Evolutionary conservation across 37 sponge, comb jelly and placozoan genomes (phyloP), one percentile per base, ranked within the genome.

Genomic region (Beroe forskalii): DNA sequence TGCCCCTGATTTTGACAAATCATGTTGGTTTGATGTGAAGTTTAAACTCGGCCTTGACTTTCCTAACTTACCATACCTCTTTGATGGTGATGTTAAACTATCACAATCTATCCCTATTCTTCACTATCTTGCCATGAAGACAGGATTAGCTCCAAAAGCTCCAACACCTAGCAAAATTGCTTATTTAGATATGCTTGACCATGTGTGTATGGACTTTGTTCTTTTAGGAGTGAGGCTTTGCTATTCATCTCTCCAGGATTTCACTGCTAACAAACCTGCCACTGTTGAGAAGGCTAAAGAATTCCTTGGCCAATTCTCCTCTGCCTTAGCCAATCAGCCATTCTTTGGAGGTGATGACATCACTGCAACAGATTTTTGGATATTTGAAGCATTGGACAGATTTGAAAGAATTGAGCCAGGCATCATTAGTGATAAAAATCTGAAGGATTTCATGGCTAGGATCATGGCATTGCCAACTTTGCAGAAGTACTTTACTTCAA

Each of bases 1-100:
- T 80, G 86, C 55, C 2, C 86, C 86, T 42, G 30, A 3, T 37
- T 80, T 80, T 80, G 86, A 80, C 35, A 80, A 80, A 80, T 80
- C 86, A 1, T 35, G 37, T 43, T 80, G 86, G 86, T 80, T 80
- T 43, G 86, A 80, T 80, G 55, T 80, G 25, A 80, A 80, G 40
- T 80, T 80, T 38, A 80, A n/a, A 12, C 55, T 80, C 12, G 86
- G 86, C 37, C 55, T 44, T 44, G 86, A 80, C 20, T 80, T 80
- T 27, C 86, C 86, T 4, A 80, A 80, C 55, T 48, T 80, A 0
- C 86, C 86, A 1, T 80, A 80, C 22, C 40, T 80, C 1, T 12
- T 44, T 20, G 86, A 80, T 80, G 86, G 86, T 44, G 86, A 80
- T 43, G 86, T 80, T 0, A 80, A 80, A 25, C 55, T 80, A 14